Evolutionary conservation across 1,140 invertebrate species (phyloP).

Genomic region (Pogonus chalceus): DNA sequence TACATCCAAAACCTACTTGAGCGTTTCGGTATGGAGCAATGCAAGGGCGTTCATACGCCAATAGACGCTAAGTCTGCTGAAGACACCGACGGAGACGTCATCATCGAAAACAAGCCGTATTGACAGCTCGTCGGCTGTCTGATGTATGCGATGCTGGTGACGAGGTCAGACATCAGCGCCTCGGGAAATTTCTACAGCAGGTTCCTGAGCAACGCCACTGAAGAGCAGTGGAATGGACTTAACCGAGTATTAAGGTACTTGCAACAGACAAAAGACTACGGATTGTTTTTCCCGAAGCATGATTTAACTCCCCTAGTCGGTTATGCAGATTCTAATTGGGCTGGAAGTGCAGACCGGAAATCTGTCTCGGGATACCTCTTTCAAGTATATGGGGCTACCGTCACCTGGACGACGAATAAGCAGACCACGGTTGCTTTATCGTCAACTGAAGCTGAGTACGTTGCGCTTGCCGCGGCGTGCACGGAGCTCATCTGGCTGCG

Average conservation of each 20-base stretch:
- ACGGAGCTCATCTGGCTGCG: conserved; percentile 19
- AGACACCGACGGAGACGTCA: background rate
- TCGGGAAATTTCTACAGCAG: background rate
- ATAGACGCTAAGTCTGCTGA: background rate
- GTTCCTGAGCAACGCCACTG: background rate
- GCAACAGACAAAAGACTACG: background rate
- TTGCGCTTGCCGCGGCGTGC: conserved; percentile 13
- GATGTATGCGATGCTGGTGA: background rate
- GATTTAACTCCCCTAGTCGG: background rate
- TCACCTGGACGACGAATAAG: background rate
- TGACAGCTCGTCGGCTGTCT: background rate
- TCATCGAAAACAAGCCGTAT: background rate
- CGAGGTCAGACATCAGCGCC: background rate
- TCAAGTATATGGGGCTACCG: background rate
- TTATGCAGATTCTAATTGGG: background rate
- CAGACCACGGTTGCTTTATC: conserved; percentile 10
- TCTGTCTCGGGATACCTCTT: background rate
- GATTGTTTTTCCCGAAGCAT: background rate
- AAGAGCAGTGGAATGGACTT: background rate
- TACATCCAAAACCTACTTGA: background rate
- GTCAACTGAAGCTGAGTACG: conserved; percentile 40
- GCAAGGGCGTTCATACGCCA: background rate
- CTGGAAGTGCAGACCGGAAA: background rate
- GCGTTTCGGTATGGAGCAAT: background rate
- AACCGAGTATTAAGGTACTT: background rate